Evolutionary conservation across 2,888 invertebrate genomes (phyloP).

Genomic region (Monochamus alternatus): DNA sequence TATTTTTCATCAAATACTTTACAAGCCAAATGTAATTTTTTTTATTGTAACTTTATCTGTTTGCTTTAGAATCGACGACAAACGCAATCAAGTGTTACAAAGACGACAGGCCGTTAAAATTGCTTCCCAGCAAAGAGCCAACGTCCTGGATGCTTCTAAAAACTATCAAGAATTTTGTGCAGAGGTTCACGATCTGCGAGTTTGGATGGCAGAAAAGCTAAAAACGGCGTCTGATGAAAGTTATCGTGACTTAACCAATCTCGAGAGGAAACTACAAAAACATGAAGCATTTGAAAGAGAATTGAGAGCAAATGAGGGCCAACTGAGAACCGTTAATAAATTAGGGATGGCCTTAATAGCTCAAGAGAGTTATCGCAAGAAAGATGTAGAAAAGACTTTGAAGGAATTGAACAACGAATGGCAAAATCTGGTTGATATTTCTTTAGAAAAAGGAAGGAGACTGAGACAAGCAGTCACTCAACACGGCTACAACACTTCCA

Average conservation of each 20-base stretch:
- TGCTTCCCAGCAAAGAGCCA: conserved; percentile 82
- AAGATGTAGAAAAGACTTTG: conserved; percentile 80
- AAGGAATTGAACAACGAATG: conserved; percentile 84
- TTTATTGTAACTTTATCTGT: too few relatives aligned
- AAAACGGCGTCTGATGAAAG: conserved; percentile 94
- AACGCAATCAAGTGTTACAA: conserved; percentile 83
- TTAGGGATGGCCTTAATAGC: conserved; percentile 83
- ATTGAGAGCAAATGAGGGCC: conserved; percentile 94
- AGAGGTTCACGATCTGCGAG: conserved; percentile 90
- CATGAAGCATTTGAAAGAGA: conserved; percentile 98
- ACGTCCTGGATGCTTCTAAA: conserved; percentile 86
- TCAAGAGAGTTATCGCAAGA: conserved; percentile 80
- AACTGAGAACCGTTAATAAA: conserved; percentile 89
- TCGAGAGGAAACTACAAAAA: conserved; percentile 93
- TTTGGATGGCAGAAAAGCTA: conserved; percentile 94
- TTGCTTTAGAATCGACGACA: conserved; percentile 77
- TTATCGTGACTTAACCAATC: conserved; percentile 90
- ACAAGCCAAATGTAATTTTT: too few relatives aligned
- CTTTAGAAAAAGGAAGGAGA: conserved; percentile 79
- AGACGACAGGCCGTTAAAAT: conserved; percentile 84
- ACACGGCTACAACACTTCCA: conserved; percentile 82
- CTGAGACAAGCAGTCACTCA: conserved; percentile 92
- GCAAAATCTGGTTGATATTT: conserved; percentile 82
- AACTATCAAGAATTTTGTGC: conserved; percentile 95
- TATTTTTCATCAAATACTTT: too few relatives aligned